Conservation (phyloP, 2,888 invertebrate genomes). For the Microchrysa polita region DNA sequence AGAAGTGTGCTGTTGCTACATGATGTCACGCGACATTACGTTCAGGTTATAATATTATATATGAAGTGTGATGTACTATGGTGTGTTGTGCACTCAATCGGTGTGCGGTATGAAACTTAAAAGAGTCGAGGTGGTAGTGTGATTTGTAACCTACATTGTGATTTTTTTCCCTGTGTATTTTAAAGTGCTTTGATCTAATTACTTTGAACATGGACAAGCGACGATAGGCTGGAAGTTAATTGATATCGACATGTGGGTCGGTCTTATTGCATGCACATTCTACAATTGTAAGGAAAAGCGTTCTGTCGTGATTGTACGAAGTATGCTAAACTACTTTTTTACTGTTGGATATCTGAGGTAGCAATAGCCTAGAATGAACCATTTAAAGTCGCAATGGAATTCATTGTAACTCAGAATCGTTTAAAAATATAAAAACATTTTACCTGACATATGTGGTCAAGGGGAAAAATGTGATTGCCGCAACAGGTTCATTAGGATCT, state of each 20-base stretch:
- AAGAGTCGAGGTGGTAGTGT: background rate
- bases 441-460: no score
- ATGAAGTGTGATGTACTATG: background rate
- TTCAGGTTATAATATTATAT: constrained; percentile 11
- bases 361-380: no score
- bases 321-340: no score
- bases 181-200: constrained; percentile 27
- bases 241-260: background rate
- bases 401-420: no score
- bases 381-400: no score
- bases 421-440: no score
- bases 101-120: background rate
- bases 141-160: background rate
- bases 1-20: no score
- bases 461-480: no score
- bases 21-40: constrained; percentile 35
- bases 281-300: no score
- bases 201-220: background rate
- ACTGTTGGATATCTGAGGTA: no score
- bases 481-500: no score
- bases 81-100: background rate
- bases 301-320: no score
- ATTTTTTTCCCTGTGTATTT: background rate
- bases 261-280: background rate
- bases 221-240: background rate